phyloP scores from a whole-genome alignment of 2,888 invertebrate genomes.

The Microplitis manilae region DNA sequence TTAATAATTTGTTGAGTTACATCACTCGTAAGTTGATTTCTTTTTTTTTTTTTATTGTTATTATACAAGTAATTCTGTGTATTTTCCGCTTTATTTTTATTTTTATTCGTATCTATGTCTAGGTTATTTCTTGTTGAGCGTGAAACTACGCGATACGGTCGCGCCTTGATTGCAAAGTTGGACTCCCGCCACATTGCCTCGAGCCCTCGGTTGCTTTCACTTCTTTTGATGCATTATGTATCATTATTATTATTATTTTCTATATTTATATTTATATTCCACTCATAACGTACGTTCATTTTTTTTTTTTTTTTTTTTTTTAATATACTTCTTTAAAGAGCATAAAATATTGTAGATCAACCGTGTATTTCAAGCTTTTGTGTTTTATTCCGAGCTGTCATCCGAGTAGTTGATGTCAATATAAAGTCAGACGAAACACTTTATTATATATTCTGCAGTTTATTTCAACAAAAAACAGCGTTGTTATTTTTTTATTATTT shows the following conservation, averaged over 20 bases:
- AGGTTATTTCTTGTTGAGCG: conserved; percentile 26
- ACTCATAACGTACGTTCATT: too few species aligned
- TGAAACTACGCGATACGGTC: conserved; percentile 38
- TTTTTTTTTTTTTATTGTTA: neutral
- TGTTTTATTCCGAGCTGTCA: neutral
- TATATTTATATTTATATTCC: neutral
- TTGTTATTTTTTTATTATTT: conserved; percentile 2
- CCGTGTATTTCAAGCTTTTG: neutral
- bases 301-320: neutral
- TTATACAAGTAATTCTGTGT: neutral
- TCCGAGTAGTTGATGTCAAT: neutral
- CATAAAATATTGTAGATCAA: neutral
- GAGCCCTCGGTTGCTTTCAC: conserved; percentile 16
- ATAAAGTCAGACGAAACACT: neutral
- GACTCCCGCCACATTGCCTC: conserved; percentile 42
- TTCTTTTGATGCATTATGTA: neutral
- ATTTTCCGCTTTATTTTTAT: neutral
- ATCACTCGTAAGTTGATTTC: neutral
- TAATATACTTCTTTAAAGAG: neutral
- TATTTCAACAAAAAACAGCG: neutral
- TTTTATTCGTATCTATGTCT: conserved; percentile 6
- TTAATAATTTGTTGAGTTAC: neutral
- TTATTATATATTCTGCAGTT: neutral
- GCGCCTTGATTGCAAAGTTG: conserved; percentile 45
- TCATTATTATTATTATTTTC: neutral